Evolutionary conservation across 2,797 vertebrate genomes (phyloP), one percentile per base, ranked within the genome.

Genomic region (Myripristis jacobus): DNA sequence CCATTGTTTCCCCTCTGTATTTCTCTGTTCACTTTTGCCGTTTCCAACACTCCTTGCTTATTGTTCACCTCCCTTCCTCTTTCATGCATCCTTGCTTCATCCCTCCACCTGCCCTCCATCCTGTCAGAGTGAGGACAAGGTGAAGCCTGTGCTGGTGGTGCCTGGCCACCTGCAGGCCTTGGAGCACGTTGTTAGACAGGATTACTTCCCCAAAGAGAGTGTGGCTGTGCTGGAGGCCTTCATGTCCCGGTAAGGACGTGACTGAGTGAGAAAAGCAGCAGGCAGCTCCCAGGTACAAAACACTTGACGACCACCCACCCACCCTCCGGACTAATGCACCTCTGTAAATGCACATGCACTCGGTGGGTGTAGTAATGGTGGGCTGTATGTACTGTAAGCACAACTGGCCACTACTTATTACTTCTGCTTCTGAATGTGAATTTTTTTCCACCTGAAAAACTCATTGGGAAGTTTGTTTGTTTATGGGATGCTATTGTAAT

Each of bases 121-220:
- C 13, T 1, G n/a, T 67, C 75, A 99, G 97, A 98, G 97, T 66
- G 97, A 99, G 88, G 96, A 98, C 66, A 97, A 97, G 79, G 87
- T 97, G 79, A 98, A 96, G 91, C 92, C 95, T 2, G 92, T 97
- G 65, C 80, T 89, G 3, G 95, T 95, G 56, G 95, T 98, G 41
- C 92, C 95, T 0, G 98, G 96, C n/a, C 97, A 98, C 79, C 92
- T 99, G 63, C 95, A 96, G 79, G 93, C 93, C 1, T 77, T 99
- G 89, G 96, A 97, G 81, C 96, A 99, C 43, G 81, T 96, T 3
- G 96, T 96, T 22, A 94, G 94, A 46, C 97, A 99, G 91, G 95
- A 95, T 82, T 99, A 99, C 84, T 99, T 99, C 87, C 97, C 97
- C 22, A 95, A 94, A 88, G 92, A 96, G 34, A 93, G 95, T 16